Evolutionary conservation across 2,888 invertebrate species (phyloP), one percentile per base, ranked within the genome.

Genomic region (Melinaea marsaeus): DNA sequence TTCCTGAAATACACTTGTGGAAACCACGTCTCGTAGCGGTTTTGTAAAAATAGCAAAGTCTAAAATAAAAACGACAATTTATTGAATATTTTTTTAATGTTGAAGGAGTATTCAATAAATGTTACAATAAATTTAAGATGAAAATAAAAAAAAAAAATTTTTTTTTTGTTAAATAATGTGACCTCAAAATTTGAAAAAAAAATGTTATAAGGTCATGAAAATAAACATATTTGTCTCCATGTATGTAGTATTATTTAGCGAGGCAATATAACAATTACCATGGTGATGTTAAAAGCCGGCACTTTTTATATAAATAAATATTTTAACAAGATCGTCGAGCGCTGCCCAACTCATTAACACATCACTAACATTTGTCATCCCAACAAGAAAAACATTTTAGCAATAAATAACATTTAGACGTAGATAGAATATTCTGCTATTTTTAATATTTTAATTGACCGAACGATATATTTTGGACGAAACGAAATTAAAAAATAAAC

Each of bases 231-330:
- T 45, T 37, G 37, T 46, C 45, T 54, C 22, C 55, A 64, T 56
- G 55, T 66, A 60, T 56, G 54, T 62, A 45, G 55, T 60, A 62
- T 60, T 64, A 68, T 62, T 57, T 65, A 62, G 66, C 65, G 64
- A 57, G 62, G 66, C 66, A 68, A 66, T 70, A 67, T 65, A 70
- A 60, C 58, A 64, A 68, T 70, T 71, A 58, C 68, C 70, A 65
- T 61, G 35, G 63, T n/a, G 9, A 55, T 63, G 71, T 65, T 64
- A 71, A 71, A 67, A 66, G 62, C 61, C 60, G 62, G 64, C 55
- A 55, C 62, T 54, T 55, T 63, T 69, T 54, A 58, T 58, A 35
- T 60, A 60, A 60, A 62, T 57, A 4, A 37, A 48, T 45, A 13
- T 51, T 55, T 58, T 61, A 62, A 56, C 57, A 55, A 65, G 59